Percentiles rank a stretch among this genome's conserved stretches.
Conservation (phyloP, 2,888 invertebrate species). For the Allophyes oxyacanthae region DNA sequence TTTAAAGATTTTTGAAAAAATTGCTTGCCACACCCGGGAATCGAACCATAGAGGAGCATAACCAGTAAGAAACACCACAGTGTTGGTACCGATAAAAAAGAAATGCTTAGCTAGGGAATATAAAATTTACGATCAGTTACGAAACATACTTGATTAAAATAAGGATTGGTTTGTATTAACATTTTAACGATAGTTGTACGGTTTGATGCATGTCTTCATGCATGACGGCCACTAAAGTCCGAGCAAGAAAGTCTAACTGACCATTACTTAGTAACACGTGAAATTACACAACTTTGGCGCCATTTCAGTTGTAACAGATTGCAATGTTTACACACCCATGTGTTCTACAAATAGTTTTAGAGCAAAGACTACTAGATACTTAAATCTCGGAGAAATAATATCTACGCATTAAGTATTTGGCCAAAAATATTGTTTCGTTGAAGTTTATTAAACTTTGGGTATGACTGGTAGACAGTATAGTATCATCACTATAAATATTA, state of each 20-base stretch:
- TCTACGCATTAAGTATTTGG: too few species aligned
- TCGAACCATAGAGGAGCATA: too few species aligned
- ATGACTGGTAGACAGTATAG: too few species aligned
- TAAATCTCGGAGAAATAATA: too few species aligned
- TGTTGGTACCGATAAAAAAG: too few species aligned
- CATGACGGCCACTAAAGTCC: slow-evolving; percentile 25
- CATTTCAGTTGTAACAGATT: slow-evolving; percentile 33
- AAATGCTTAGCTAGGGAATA: too few species aligned
- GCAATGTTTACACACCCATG: slow-evolving; percentile 31
- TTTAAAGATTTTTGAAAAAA: too few species aligned
- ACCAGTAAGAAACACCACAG: too few species aligned
- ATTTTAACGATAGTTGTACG: slow-evolving; percentile 7
- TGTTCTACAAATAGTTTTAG: slow-evolving; percentile 43
- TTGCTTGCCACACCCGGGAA: too few species aligned
- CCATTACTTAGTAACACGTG: slow-evolving; percentile 20
- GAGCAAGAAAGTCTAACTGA: slow-evolving; percentile 41
- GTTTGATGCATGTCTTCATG: slow-evolving; percentile 33
- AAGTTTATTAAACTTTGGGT: too few species aligned
- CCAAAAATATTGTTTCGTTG: too few species aligned
- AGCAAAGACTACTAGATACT: slow-evolving; percentile 1
- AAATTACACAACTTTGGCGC: slow-evolving; percentile 52
- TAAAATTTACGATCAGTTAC: slow-evolving; percentile 1
- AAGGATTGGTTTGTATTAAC: neutral
- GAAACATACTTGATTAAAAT: slow-evolving; percentile 11
- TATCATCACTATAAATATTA: too few species aligned